Evolutionary conservation across 2,888 invertebrate genomes (phyloP), one percentile per base, ranked within the genome.

Genomic region (Oxycera nigricornis): DNA sequence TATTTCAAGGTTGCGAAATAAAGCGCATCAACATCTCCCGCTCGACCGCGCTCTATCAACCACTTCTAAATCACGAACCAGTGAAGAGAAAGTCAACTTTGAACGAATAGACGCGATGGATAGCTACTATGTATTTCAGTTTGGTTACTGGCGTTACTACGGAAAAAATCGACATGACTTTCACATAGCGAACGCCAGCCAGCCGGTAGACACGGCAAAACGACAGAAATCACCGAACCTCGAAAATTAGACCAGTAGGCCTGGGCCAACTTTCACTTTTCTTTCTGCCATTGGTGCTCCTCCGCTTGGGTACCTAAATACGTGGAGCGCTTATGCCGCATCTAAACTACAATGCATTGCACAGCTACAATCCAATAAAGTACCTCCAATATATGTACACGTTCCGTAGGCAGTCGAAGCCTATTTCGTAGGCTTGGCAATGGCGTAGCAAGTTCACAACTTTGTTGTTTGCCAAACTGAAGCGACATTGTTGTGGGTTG

Each of bases 261-360:
- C 78, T 78, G 78, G 76, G 73, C 76, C 77, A 74, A 77, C 78
- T 79, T 79, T 78, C 79, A 78, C 79, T 79, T 79, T 78, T 72
- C 57, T 57, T 57, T 35, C 20, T 59, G 22, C 14, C 55, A 35
- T 57, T 72, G 76, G 76, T 77, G 11, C n/a, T 14, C 17, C 46
- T 46, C 76, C 76, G 76, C 52, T 68, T 68, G 57, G 14, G 9
- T 39, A 22, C 39, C 39, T 24, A 31, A n/a, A n/a, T n/a, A n/a
- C n/a, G n/a, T n/a, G n/a, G n/a, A n/a, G n/a, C n/a, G n/a, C n/a
- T n/a, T n/a, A n/a, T n/a, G n/a, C n/a, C n/a, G n/a, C n/a, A n/a
- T n/a, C n/a, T n/a, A n/a, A n/a, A n/a, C n/a, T n/a, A n/a, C n/a
- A n/a, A n/a, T n/a, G n/a, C n/a, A n/a, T n/a, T n/a, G n/a, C n/a